Percentiles rank a stretch among this genome's conserved stretches.
Conservation (phyloP, 2,888 invertebrate genomes). For the Caenorhabditis becei region DNA sequence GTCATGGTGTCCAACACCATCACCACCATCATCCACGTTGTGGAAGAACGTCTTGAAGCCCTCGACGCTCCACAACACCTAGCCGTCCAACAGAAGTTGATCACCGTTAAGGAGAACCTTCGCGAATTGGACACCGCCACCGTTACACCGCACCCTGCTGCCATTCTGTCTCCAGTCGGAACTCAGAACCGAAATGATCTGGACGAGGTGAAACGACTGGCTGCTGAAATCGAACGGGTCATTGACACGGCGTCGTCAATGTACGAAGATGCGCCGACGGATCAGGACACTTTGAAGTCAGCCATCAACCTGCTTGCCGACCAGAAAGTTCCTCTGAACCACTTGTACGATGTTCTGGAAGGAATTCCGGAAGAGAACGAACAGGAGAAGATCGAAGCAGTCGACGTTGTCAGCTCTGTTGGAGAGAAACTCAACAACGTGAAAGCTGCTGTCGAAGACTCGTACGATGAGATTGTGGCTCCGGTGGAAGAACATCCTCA, state of each 20-base stretch:
- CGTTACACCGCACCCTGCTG: slow-evolving; percentile 43
- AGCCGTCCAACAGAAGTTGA: slow-evolving; percentile 64
- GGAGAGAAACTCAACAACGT: slow-evolving; percentile 41
- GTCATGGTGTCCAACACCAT: slow-evolving; percentile 78
- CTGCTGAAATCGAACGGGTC: slow-evolving; percentile 45
- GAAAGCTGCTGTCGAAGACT: slow-evolving; percentile 23
- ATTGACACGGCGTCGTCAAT: slow-evolving; percentile 53
- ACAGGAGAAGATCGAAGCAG: slow-evolving; percentile 45
- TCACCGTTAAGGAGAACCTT: slow-evolving; percentile 64
- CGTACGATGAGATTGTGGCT: slow-evolving; percentile 21
- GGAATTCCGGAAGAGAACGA: slow-evolving; percentile 46
- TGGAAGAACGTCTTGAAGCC: slow-evolving; percentile 72
- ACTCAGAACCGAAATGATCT: slow-evolving; percentile 47
- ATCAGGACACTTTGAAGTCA: slow-evolving; percentile 57
- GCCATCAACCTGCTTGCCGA: slow-evolving; percentile 52
- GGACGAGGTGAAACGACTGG: slow-evolving; percentile 53
- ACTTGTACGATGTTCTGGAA: slow-evolving; percentile 49
- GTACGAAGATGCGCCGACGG: slow-evolving; percentile 52
- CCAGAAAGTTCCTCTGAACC: slow-evolving; percentile 44
- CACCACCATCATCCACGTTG: slow-evolving; percentile 78
- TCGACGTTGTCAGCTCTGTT: slow-evolving; percentile 46
- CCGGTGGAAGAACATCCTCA: not conserved
- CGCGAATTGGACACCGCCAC: slow-evolving; percentile 58
- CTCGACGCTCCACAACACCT: slow-evolving; percentile 55
- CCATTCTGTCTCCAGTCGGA: slow-evolving; percentile 54